phyloP scores from a whole-genome alignment of 1,140 invertebrate genomes.

The Arctopsyche grandis region DNA sequence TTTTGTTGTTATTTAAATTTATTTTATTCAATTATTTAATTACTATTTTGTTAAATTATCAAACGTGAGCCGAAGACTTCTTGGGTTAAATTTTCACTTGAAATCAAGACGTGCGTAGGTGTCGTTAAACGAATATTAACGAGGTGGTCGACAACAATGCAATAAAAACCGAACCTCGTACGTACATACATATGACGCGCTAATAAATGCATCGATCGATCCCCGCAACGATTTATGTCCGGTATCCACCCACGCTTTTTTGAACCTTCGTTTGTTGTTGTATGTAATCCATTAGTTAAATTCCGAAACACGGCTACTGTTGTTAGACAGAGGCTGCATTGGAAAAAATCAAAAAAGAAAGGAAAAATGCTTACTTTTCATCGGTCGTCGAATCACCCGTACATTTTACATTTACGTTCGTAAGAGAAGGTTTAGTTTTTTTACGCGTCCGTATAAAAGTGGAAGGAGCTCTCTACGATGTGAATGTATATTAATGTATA shows the following conservation, averaged over 20 bases:
- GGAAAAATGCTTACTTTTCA: neutral
- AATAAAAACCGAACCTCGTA: too few species aligned
- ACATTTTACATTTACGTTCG: too few species aligned
- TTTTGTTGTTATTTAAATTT: too few species aligned
- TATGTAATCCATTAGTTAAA: slow-evolving; percentile 42
- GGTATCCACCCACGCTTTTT: slow-evolving; percentile 23
- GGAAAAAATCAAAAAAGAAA: neutral
- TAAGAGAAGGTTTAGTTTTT: neutral
- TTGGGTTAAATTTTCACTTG: too few species aligned
- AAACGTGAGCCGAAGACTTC: too few species aligned
- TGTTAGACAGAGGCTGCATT: neutral
- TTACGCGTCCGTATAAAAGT: slow-evolving; percentile 1
- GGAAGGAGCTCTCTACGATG: slow-evolving; percentile 16
- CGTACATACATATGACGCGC: slow-evolving; percentile 27
- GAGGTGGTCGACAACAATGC: too few species aligned
- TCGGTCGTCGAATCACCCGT: too few species aligned
- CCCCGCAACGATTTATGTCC: slow-evolving; percentile 29
- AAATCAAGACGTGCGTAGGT: too few species aligned
- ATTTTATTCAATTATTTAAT: too few species aligned
- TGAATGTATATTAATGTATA: slow-evolving; percentile 28
- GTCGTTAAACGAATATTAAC: too few species aligned
- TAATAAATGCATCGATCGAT: slow-evolving; percentile 48
- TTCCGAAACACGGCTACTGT: slow-evolving; percentile 43
- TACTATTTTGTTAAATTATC: too few species aligned
- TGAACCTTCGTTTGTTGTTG: slow-evolving; percentile 5